These are phyloP conservation scores for Chelonoidis abingdonii DNA, from an alignment of 2,113 vertebrate genomes.

Conservation along the genomic window DNA sequence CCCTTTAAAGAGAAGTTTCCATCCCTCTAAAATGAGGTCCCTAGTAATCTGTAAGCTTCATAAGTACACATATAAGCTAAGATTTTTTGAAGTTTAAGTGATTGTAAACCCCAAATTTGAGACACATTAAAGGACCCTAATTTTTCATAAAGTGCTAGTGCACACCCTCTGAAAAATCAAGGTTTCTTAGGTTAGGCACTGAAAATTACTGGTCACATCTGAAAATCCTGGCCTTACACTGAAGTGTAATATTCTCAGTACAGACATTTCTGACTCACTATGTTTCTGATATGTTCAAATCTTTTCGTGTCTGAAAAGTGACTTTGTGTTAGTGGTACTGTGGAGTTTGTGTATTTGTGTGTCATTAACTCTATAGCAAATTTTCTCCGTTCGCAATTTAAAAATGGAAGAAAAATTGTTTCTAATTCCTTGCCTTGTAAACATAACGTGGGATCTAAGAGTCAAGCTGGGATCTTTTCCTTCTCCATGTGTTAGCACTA, in stretches of 20 bases:
- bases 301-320: neutral
- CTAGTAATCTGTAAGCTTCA: neutral
- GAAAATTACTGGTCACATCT: neutral
- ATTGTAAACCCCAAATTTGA: neutral
- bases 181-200: neutral
- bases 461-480: neutral
- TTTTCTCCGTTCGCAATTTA: neutral
- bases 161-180: neutral
- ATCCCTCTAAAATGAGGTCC: neutral
- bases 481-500: neutral
- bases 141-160: conserved; percentile 3
- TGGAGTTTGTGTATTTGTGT: conserved; percentile 12
- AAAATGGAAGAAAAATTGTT: neutral
- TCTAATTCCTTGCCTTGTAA: conserved; percentile 8
- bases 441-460: neutral
- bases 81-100: neutral
- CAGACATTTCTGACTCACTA: conserved; percentile 11
- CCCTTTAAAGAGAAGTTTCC: neutral
- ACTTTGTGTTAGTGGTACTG: conserved; percentile 10
- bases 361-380: conserved; percentile 23
- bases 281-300: conserved; percentile 12
- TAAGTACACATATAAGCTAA: neutral
- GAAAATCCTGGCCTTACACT: neutral
- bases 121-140: neutral
- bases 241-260: conserved; percentile 6